phyloP scores from a whole-genome alignment of 2,113 vertebrate species.

The Fregata magnificens region DNA sequence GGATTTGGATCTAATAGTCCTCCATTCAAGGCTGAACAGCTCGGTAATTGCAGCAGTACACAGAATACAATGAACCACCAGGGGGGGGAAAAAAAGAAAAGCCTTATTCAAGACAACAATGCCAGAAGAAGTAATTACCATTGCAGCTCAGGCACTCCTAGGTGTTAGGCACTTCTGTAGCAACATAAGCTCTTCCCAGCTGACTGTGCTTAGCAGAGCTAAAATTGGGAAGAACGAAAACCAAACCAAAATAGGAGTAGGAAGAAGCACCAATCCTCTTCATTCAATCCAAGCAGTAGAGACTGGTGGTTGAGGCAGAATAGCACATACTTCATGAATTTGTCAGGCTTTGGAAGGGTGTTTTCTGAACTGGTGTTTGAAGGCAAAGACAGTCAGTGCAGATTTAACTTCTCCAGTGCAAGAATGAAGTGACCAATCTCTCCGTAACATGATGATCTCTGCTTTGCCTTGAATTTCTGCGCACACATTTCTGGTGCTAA shows the following conservation, averaged over 20 bases:
- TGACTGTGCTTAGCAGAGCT: background rate
- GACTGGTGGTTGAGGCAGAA: background rate
- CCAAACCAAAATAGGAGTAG: background rate
- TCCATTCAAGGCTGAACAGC: background rate
- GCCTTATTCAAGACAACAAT: background rate
- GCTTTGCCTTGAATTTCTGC: background rate
- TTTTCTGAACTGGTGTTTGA: background rate
- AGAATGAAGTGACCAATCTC: background rate
- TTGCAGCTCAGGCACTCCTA: background rate
- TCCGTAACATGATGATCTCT: fast-evolving
- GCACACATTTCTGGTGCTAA: background rate
- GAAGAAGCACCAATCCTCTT: background rate
- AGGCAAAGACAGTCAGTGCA: background rate
- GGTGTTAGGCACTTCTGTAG: background rate
- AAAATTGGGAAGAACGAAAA: background rate
- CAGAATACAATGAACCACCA: background rate
- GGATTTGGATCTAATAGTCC: background rate
- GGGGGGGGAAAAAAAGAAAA: background rate
- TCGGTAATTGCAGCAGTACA: background rate
- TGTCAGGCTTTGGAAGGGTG: background rate
- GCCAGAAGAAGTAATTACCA: background rate
- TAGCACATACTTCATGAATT: background rate
- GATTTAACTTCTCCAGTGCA: background rate
- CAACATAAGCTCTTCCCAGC: background rate
- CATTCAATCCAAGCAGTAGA: background rate